phyloP scores from a whole-genome alignment of 2,113 vertebrate species.

The Hemiprocne comata region DNA sequence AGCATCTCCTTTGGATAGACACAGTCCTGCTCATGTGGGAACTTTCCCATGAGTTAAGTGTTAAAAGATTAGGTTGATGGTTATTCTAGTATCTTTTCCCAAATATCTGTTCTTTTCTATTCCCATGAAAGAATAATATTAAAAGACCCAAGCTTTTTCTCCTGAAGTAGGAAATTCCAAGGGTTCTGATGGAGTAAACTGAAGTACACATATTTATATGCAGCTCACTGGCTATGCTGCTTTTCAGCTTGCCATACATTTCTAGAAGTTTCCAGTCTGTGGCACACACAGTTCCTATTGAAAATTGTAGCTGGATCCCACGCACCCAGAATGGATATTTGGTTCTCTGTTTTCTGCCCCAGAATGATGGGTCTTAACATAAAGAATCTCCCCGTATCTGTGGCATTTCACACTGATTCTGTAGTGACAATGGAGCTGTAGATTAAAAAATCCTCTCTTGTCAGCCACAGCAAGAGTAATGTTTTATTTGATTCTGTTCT shows the following conservation, averaged over 20 bases:
- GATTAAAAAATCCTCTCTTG: neutral
- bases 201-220: accelerated
- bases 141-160: neutral
- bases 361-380: neutral
- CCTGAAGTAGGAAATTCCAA: neutral
- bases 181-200: neutral
- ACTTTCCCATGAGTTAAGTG: neutral
- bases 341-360: neutral
- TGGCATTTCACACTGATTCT: neutral
- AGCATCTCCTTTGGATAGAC: neutral
- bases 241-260: neutral
- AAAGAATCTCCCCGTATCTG: neutral
- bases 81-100: neutral
- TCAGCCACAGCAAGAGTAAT: neutral
- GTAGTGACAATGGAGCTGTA: neutral
- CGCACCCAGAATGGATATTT: neutral
- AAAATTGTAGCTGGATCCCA: neutral
- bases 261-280: neutral
- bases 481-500: neutral
- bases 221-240: neutral
- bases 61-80: neutral
- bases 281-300: neutral
- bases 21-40: neutral
- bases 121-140: neutral
- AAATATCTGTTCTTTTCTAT: neutral